Evolutionary conservation across 2,113 vertebrate species (phyloP).

Genomic region (Dicaeum eximium): DNA sequence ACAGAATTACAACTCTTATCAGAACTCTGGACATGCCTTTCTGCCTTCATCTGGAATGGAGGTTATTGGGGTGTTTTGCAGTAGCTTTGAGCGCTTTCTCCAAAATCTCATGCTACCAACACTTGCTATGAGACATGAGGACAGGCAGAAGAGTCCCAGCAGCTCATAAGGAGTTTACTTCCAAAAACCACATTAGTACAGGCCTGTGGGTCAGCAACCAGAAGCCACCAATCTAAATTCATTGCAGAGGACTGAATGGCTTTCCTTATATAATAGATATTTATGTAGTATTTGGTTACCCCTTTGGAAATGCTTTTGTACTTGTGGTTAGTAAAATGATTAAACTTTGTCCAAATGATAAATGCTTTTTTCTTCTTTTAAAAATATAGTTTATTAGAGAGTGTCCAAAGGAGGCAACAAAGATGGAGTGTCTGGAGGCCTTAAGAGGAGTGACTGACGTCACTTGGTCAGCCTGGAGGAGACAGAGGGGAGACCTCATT

Average conservation of each 20-base stretch:
- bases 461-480: background rate
- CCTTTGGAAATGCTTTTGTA: background rate
- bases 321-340: background rate
- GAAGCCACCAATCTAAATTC: background rate
- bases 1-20: background rate
- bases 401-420: background rate
- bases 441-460: background rate
- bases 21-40: background rate
- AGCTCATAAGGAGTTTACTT: background rate
- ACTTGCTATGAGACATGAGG: background rate
- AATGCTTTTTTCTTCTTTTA: background rate
- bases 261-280: background rate
- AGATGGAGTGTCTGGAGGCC: background rate
- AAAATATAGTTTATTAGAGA: background rate
- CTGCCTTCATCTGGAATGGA: background rate
- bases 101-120: background rate
- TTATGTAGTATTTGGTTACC: background rate
- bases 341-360: background rate
- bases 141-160: background rate
- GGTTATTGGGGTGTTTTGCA: background rate
- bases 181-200: background rate
- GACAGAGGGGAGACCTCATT: background rate
- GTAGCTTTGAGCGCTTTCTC: background rate
- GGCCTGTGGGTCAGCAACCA: background rate
- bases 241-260: background rate